Conservation (phyloP, 2,113 vertebrate species). For the Embiotoca jacksoni region DNA sequence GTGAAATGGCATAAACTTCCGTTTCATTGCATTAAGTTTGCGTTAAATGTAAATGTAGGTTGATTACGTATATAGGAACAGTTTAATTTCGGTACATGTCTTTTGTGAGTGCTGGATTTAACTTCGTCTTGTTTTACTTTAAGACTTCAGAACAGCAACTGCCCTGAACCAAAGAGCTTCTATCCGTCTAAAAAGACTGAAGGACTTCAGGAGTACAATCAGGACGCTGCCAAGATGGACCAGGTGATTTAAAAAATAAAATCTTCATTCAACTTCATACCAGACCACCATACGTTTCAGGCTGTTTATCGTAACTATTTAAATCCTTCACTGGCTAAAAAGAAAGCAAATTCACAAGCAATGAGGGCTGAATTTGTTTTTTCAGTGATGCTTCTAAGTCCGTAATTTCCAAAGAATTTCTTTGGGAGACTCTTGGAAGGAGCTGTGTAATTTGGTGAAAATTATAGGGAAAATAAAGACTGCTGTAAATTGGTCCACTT, state of each 20-base stretch:
- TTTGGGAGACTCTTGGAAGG: neutral
- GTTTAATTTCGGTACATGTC: neutral
- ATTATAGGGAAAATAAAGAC: constrained; percentile 3
- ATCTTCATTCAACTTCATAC: neutral
- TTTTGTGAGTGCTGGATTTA: neutral
- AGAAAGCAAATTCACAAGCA: neutral
- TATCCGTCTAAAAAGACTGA: constrained; percentile 22
- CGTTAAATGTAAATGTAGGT: neutral
- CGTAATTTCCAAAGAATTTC: neutral
- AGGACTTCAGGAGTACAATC: constrained; percentile 16
- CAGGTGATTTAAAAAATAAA: constrained; percentile 44
- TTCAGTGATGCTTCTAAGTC: neutral
- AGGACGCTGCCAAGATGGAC: neutral
- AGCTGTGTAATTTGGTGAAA: constrained; percentile 11
- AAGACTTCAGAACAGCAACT: constrained; percentile 64
- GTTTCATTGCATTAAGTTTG: neutral
- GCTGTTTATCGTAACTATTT: neutral
- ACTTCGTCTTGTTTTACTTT: neutral
- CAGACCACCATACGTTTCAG: neutral
- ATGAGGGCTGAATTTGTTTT: neutral
- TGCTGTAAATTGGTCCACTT: neutral
- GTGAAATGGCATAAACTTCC: neutral
- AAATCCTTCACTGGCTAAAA: neutral
- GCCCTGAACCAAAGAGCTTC: constrained; percentile 45
- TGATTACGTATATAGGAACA: neutral